These are phyloP conservation scores for Brachyrhaphis roseni DNA, from an alignment of 2,797 vertebrate species.

Conservation along the genomic window DNA sequence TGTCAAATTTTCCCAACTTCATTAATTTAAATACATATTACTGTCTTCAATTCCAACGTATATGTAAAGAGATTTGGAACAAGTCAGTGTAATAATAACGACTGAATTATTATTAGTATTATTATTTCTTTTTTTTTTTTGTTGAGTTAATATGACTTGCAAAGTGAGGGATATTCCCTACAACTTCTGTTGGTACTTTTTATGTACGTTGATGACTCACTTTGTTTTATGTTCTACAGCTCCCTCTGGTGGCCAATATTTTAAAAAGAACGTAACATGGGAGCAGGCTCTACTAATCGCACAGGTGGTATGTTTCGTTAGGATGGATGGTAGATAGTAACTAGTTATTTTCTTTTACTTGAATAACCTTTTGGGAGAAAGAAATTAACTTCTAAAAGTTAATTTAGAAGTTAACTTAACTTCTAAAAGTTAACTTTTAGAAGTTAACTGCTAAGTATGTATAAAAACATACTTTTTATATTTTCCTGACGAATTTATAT, in stretches of 20 bases:
- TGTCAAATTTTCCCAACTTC: neutral
- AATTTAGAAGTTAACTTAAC: too few relatives aligned
- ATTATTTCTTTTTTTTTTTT: neutral
- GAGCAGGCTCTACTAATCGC: slow-evolving; percentile 8
- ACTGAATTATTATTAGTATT: too few relatives aligned
- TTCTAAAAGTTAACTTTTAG: too few relatives aligned
- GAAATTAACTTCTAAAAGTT: too few relatives aligned
- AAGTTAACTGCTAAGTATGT: too few relatives aligned
- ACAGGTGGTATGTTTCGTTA: neutral
- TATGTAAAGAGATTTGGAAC: neutral
- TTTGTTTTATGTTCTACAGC: neutral
- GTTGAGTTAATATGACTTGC: neutral
- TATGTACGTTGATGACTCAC: neutral
- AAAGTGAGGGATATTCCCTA: neutral
- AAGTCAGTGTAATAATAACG: neutral
- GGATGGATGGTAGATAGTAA: neutral
- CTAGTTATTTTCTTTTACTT: neutral
- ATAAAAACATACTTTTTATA: neutral
- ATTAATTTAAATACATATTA: neutral
- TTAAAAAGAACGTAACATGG: neutral
- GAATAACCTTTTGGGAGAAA: neutral
- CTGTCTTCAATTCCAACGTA: neutral
- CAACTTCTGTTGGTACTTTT: neutral
- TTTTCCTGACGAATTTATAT: neutral
- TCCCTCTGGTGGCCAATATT: slow-evolving; percentile 37